Evolutionary conservation across 1,140 invertebrate genomes (phyloP), one percentile per base, ranked within the genome.

Genomic region (Cotesia chilonis): DNA sequence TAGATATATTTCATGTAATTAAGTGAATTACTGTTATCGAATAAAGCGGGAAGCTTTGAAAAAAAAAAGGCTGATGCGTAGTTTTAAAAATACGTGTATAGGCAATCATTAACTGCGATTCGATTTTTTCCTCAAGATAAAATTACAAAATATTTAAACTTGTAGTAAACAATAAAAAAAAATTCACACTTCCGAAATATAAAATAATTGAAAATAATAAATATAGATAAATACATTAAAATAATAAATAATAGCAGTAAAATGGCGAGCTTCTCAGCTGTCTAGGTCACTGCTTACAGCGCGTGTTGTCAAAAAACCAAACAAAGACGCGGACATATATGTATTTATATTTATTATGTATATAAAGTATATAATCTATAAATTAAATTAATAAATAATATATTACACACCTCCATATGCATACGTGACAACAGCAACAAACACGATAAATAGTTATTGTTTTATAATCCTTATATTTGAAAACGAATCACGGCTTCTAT

Each of bases 321-420:
- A 76, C 74, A 76, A 73, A 76, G 74, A 71, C 60, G 54, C 73
- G 68, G 67, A 65, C 28, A 55, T 67, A 6, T 65, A 52, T 35
- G 57, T 52, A 60, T 47, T 47, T 67, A 6, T 65, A 52, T 35
- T 67, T 52, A 60, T 47, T 47, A 69, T 41, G 35, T 61, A 64
- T 47, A 14, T 17, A 47, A 54, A 55, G 35, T 61, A 70, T 65
- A 47, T 47, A 47, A 47, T 47, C 41, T 47, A 47, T 47, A 47
- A 47, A 47, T 47, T 47, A 47, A 47, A 47, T 47, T 47, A 9
- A 47, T 9, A 47, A 47, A 47, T 9, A 9, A 47, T 47, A 47
- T 47, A 47, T 72, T 77, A 80, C 84, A 73, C 75, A 85, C 85
- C 85, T 85, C 83, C 83, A 85, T 85, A 85, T 84, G 83, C 82